Conservation (phyloP, 92 coral and sea anemone genomes). For the Nematostella vectensis region DNA sequence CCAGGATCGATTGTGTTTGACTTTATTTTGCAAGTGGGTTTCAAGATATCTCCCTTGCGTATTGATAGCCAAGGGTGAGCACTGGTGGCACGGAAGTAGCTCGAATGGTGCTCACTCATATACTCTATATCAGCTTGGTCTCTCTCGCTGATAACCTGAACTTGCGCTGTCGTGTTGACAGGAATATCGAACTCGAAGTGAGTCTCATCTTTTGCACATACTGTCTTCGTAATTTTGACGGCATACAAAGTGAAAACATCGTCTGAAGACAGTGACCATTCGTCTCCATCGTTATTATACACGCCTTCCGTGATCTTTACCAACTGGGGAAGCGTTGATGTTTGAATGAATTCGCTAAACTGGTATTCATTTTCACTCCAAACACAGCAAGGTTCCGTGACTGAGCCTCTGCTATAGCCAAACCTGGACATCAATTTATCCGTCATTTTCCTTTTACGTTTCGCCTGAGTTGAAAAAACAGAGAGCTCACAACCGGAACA, state of each 20-base stretch:
- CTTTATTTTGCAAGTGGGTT: background rate
- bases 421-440: no score
- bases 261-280: conserved; percentile 8
- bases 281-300: conserved; percentile 11
- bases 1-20: background rate
- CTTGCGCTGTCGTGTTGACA: conserved; percentile 7
- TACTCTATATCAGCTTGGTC: conserved; percentile 24
- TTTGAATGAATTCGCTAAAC: conserved; percentile 17
- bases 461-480: no score
- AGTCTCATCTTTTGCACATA: background rate
- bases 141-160: background rate
- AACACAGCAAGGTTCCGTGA: no score
- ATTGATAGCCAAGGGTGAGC: conserved; percentile 8
- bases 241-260: conserved; percentile 16
- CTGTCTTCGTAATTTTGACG: conserved; percentile 2
- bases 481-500: no score
- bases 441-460: no score
- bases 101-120: conserved; percentile 28
- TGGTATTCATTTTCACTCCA: conserved; percentile 27
- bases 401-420: no score
- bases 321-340: conserved; percentile 33
- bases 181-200: conserved; percentile 1
- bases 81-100: conserved; percentile 18
- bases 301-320: conserved; percentile 37
- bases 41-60: conserved; percentile 4